Percentiles rank a stretch among this genome's conserved stretches.
These are phyloP conservation scores for Meriones unguiculatus DNA, from an alignment of 2,113 vertebrate species.

Conservation along the genomic window DNA sequence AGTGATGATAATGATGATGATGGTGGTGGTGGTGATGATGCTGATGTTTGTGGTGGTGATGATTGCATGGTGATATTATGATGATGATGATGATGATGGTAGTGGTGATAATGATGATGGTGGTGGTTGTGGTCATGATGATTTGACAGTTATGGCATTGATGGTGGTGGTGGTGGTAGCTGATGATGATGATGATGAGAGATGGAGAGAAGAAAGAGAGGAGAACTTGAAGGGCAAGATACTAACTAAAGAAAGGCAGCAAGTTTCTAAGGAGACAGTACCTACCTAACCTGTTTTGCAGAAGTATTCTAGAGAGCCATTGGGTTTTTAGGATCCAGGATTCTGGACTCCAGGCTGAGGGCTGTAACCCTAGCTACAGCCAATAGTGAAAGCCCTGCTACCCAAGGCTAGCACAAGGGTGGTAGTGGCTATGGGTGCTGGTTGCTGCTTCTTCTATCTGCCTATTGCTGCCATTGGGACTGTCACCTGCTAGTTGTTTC, in stretches of 20 bases:
- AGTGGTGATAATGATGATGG: fast-evolving
- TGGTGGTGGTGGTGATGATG: neutral
- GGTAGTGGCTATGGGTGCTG: neutral
- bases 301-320: neutral
- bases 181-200: neutral
- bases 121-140: neutral
- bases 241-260: neutral
- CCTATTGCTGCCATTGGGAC: neutral
- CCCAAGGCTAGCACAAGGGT: neutral
- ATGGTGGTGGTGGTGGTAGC: neutral
- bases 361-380: neutral
- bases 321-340: neutral
- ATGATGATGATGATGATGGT: neutral
- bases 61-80: no score
- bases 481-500: neutral
- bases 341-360: neutral
- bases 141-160: neutral
- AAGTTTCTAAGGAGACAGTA: neutral
- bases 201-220: neutral
- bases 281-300: neutral
- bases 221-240: neutral
- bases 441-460: neutral
- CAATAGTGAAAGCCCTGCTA: neutral
- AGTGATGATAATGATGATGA: neutral
- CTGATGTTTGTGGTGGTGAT: neutral